phyloP scores from a whole-genome alignment of 2,888 invertebrate species.

The Lampropteryx suffumata region DNA sequence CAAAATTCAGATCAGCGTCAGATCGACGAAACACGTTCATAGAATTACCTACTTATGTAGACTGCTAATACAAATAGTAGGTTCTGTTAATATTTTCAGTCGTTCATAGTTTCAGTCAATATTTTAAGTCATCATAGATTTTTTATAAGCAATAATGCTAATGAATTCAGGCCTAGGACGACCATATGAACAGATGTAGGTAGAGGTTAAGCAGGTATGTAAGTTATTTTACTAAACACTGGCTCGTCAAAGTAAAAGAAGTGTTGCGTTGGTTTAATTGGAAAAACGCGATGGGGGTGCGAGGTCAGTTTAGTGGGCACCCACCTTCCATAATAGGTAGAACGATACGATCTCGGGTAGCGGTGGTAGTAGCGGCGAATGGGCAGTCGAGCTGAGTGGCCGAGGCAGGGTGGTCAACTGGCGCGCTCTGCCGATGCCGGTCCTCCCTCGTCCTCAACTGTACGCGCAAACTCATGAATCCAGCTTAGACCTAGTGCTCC shows the following conservation, averaged over 20 bases:
- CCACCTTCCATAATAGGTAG: conserved; percentile 75
- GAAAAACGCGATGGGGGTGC: conserved; percentile 82
- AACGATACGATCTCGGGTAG: conserved; percentile 70
- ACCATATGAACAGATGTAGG: conserved; percentile 11
- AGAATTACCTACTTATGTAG: no score
- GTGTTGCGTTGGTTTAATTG: conserved; percentile 72
- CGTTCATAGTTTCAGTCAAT: no score
- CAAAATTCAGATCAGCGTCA: no score
- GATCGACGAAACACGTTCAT: no score
- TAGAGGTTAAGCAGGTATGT: conserved; percentile 44
- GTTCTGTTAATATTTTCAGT: no score
- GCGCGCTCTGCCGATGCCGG: conserved; percentile 31
- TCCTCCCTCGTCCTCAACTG: conserved; percentile 13
- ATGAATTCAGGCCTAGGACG: no score
- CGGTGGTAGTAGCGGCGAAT: conserved; percentile 24
- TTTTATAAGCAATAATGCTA: no score
- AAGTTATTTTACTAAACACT: conserved; percentile 56
- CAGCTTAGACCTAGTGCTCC: conserved; percentile 31
- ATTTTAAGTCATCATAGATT: no score
- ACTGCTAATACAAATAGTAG: no score
- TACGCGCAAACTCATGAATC: conserved; percentile 40
- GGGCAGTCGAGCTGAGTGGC: conserved; percentile 62
- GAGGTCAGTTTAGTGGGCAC: conserved; percentile 78
- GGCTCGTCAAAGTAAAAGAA: conserved; percentile 70
- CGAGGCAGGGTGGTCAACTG: conserved; percentile 55